Base-by-base conservation (phyloP, 2,888 invertebrate genomes). In the Idaea dimidiata region DNA sequence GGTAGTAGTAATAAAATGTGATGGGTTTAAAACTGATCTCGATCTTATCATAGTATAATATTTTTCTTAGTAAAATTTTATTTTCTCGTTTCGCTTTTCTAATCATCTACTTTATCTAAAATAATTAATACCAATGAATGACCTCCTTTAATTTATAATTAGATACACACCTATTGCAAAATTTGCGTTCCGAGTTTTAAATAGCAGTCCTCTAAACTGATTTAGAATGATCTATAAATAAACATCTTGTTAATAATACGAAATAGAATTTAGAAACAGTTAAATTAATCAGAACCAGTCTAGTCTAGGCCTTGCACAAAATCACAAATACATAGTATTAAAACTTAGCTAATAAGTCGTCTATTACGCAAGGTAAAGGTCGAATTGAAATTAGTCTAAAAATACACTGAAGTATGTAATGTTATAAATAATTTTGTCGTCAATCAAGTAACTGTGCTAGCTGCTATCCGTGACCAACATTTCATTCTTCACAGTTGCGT, bases 191-290 rank as follows among this genome's bases (percentile, higher is more conserved):
- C 10, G 43, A 8, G 43, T 43, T 43, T 8, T 14, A 43, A 43
- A 43, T 43, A 43, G 43, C 10, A 43, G 43, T 43, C 43, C 43
- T 43, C 10, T 43, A 43, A 43, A 43, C 43, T 10, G 43, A 43
- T 14, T 43, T 43, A 14, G 14, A 43, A 43, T 43, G 7, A 86
- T 56, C 56, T 56, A 56, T 10, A 56, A 56, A 56, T 56, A 56
- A 56, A 18, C 56, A 56, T 16, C 18, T 17, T 18, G 8, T n/a
- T 16, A 17, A n/a, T 55, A 55, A 16, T 18, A 17, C 17, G 56
- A 18, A 56, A 18, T 18, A 17, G 56, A 17, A 18, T 56, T 56
- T 43, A 43, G 43, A 43, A 43, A 43, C 17, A 17, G 56, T 56
- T 56, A 14, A 6, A 43, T 17, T 56, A 17, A 17, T 24, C 24